phyloP scores from a whole-genome alignment of 1,140 invertebrate species.

The Leptopilina clavipes region DNA sequence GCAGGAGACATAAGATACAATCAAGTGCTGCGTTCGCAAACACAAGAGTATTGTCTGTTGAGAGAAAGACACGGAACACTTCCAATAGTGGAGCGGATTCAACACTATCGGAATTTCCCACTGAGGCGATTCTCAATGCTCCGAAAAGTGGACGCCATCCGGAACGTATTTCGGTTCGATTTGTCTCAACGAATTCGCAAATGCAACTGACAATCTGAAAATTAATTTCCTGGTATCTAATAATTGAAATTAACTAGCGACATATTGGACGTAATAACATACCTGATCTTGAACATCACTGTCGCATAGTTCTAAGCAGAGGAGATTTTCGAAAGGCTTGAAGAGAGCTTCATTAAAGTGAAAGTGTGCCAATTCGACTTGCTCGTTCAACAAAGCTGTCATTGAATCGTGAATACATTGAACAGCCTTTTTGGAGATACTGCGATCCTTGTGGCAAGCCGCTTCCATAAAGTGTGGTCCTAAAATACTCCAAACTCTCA shows the following conservation, averaged over 20 bases:
- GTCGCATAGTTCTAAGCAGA: slow-evolving; percentile 94
- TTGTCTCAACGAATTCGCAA: slow-evolving; percentile 96
- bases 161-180: slow-evolving; percentile 91
- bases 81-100: slow-evolving; percentile 88
- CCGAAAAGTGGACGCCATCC: slow-evolving; percentile 95
- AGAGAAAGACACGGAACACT: slow-evolving; percentile 93
- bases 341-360: slow-evolving; percentile 96
- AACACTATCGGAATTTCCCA: slow-evolving; percentile 75
- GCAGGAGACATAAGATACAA: slow-evolving; percentile 91
- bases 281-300: slow-evolving; percentile 92
- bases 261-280: no score
- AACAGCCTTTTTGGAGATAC: slow-evolving; percentile 94
- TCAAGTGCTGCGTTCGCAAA: slow-evolving; percentile 96
- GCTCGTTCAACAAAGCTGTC: slow-evolving; percentile 89
- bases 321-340: slow-evolving; percentile 95
- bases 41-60: slow-evolving; percentile 92
- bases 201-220: slow-evolving; percentile 93
- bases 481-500: slow-evolving; percentile 92
- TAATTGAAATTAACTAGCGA: no score
- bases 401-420: slow-evolving; percentile 94
- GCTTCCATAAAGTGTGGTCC: slow-evolving; percentile 95
- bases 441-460: slow-evolving; percentile 91
- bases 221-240: no score
- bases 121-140: slow-evolving; percentile 87
- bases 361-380: slow-evolving; percentile 92